Conservation (phyloP, 2,797 vertebrate genomes). For the Aulostomus chinensis region DNA sequence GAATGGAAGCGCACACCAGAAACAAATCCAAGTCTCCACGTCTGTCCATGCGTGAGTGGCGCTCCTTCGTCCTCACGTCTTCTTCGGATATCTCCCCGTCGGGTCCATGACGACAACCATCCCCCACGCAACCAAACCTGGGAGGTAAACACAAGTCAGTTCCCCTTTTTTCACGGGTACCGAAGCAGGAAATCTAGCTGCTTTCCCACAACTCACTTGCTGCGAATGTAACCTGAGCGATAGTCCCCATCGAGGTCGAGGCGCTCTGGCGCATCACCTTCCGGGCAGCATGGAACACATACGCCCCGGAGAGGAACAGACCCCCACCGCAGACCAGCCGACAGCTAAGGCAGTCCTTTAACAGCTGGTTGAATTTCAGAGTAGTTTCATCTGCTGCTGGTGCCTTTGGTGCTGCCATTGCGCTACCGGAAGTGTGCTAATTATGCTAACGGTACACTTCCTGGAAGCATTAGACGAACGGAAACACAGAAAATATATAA, state of each 20-base stretch:
- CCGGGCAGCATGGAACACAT: slow-evolving; percentile 64
- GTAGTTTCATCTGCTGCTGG: not conserved
- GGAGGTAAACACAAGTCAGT: not conserved
- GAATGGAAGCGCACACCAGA: too few relatives aligned
- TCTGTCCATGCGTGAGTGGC: too few relatives aligned
- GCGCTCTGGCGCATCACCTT: slow-evolving; percentile 42
- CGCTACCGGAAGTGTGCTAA: slow-evolving; percentile 4
- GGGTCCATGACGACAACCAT: slow-evolving; percentile 64
- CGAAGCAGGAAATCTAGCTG: not conserved
- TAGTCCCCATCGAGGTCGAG: slow-evolving; percentile 44
- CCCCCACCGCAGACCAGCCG: slow-evolving; percentile 67
- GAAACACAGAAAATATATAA: not conserved
- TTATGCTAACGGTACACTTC: not conserved
- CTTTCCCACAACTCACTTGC: slow-evolving; percentile 65
- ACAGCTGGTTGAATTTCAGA: not conserved
- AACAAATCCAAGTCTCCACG: too few relatives aligned
- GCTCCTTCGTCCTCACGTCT: slow-evolving; percentile 39
- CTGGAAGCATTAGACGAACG: not conserved
- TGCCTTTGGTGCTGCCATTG: slow-evolving; percentile 30
- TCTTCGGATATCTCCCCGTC: slow-evolving; percentile 53
- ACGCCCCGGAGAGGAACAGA: slow-evolving; percentile 55
- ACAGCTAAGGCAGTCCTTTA: slow-evolving; percentile 73
- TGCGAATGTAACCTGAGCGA: slow-evolving; percentile 69
- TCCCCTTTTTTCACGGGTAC: too few relatives aligned
- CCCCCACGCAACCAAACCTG: slow-evolving; percentile 75